These are phyloP conservation scores for Phylloscopus collybita DNA, from an alignment of 2,797 vertebrate genomes.

Conservation along the genomic window DNA sequence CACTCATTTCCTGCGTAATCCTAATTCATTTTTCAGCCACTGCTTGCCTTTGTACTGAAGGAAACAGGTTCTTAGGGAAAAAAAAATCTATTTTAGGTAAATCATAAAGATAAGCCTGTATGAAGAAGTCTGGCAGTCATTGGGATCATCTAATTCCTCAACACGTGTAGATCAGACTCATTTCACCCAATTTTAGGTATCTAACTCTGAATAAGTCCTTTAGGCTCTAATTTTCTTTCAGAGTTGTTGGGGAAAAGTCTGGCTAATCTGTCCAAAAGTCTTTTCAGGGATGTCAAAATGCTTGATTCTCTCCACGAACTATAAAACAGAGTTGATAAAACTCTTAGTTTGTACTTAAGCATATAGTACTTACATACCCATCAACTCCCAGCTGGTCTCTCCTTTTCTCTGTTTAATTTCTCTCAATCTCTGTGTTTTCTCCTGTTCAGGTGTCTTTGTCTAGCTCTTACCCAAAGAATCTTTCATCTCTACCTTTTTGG, in stretches of 20 bases:
- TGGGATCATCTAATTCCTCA: background rate
- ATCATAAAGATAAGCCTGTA: background rate
- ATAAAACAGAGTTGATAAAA: background rate
- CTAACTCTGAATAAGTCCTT: background rate
- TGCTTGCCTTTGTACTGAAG: background rate
- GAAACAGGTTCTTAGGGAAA: background rate
- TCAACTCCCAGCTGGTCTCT: background rate
- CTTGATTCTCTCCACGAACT: background rate
- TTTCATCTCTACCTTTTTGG: background rate
- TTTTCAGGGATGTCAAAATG: background rate
- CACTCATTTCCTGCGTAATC: background rate
- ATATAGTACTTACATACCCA: background rate
- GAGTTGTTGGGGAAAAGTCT: background rate
- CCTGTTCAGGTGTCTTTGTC: background rate
- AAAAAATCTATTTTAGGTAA: background rate
- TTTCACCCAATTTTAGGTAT: background rate
- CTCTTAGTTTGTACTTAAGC: background rate
- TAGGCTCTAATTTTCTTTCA: background rate
- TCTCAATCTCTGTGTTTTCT: background rate
- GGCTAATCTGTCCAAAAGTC: background rate
- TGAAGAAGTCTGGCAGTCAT: background rate
- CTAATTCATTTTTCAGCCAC: background rate
- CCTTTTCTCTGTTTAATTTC: background rate
- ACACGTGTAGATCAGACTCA: accelerated
- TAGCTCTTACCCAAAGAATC: background rate